Conservation (phyloP, 2,888 invertebrate species). For the Dasypogon diadema region DNA sequence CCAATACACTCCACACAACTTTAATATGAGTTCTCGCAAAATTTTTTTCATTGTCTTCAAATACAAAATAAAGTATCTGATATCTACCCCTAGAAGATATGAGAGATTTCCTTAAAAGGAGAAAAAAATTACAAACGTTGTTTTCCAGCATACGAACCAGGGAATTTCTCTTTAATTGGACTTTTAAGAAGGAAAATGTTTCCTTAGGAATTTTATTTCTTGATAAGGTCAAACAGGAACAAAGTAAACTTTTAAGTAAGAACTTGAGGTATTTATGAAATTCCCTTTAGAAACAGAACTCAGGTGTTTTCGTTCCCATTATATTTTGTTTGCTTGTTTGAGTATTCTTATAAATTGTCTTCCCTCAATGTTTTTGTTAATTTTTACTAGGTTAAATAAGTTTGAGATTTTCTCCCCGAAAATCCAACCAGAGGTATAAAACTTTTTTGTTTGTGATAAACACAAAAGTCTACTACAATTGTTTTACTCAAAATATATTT, state of each 20-base stretch:
- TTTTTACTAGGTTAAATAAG: background rate
- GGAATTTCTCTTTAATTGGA: no score
- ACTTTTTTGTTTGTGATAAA: background rate
- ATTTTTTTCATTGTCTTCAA: no score
- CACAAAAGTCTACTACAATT: background rate
- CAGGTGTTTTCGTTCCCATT: constrained; percentile 1
- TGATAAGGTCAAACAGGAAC: background rate
- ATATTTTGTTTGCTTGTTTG: background rate
- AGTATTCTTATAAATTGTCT: background rate
- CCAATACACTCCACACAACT: no score
- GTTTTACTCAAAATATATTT: background rate
- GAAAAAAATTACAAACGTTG: no score
- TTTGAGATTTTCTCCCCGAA: background rate
- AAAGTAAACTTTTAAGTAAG: background rate
- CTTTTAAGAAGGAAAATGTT: background rate
- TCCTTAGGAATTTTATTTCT: background rate
- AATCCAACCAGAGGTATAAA: background rate
- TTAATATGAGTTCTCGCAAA: no score
- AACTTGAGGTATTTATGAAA: constrained; percentile 3
- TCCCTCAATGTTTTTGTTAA: background rate
- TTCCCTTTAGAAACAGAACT: background rate
- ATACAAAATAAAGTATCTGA: no score
- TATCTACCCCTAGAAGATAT: no score
- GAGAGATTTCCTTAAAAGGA: no score
- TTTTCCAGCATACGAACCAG: no score